Evolutionary conservation across 1,140 invertebrate genomes (phyloP).

Genomic region (Cydia strobilella): DNA sequence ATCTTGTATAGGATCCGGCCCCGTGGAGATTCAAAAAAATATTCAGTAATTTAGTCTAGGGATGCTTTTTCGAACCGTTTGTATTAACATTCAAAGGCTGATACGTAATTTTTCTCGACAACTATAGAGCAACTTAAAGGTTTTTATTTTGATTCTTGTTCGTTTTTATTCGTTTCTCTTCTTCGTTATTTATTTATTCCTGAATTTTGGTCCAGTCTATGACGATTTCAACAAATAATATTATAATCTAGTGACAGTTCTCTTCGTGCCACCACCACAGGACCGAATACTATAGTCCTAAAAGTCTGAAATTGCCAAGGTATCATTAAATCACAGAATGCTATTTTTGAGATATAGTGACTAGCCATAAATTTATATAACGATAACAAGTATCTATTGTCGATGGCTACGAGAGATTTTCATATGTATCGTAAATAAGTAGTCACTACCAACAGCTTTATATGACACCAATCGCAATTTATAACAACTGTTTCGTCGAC

Average conservation of each 20-base stretch:
- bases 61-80: too few relatives aligned
- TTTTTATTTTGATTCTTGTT: too few relatives aligned
- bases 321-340: slow-evolving; percentile 69
- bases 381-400: slow-evolving; percentile 28
- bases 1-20: slow-evolving; percentile 31
- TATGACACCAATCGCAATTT: slow-evolving; percentile 34
- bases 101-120: too few relatives aligned
- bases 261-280: neutral
- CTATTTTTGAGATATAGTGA: slow-evolving; percentile 54
- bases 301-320: slow-evolving; percentile 60
- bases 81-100: too few relatives aligned
- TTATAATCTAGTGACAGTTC: too few relatives aligned
- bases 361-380: slow-evolving; percentile 32
- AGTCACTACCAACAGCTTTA: slow-evolving; percentile 30
- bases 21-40: neutral
- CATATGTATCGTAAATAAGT: slow-evolving; percentile 18
- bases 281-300: slow-evolving; percentile 48
- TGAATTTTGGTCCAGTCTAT: too few relatives aligned
- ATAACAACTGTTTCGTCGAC: slow-evolving; percentile 27
- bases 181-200: too few relatives aligned
- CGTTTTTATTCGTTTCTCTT: too few relatives aligned
- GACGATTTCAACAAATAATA: too few relatives aligned
- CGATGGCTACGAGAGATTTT: slow-evolving; percentile 20
- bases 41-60: neutral
- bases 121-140: too few relatives aligned